A percentile compares a stretch with the other conserved stretches of the same genome.
These are phyloP conservation scores for Diadema setosum DNA, from an alignment of 35 echinoderm and acorn worm genomes.

Conservation along the genomic window DNA sequence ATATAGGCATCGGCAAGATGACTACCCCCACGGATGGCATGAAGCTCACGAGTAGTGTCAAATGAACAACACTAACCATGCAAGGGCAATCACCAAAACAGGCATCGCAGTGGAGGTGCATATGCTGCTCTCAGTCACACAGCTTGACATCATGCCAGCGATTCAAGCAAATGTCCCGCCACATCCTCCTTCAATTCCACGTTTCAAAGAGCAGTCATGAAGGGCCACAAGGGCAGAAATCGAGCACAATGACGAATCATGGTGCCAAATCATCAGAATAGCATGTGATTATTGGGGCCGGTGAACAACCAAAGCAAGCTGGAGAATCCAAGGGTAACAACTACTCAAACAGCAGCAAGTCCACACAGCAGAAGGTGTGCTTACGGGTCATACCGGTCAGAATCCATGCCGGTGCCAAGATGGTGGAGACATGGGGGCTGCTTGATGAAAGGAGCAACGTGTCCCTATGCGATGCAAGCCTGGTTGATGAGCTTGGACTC, in stretches of 20 bases:
- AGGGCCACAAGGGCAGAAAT: background rate
- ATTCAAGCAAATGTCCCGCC: conserved; percentile 15
- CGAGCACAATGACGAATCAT: background rate
- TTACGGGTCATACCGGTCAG: background rate
- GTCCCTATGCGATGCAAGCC: background rate
- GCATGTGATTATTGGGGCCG: background rate
- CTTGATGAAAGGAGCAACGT: background rate
- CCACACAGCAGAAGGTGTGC: background rate
- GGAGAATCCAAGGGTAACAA: background rate
- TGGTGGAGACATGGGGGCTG: background rate
- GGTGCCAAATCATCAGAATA: background rate
- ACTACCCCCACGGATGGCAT: background rate
- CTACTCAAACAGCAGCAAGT: background rate
- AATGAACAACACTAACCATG: background rate
- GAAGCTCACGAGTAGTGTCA: background rate
- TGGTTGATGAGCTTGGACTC: background rate
- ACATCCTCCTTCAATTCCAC: background rate
- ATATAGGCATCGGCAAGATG: background rate
- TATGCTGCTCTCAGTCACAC: no score
- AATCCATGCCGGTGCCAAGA: background rate
- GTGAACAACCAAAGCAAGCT: background rate
- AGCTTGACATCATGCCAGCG: no score
- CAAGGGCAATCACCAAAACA: no score
- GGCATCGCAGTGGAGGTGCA: no score
- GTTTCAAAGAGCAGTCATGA: background rate